phyloP scores from a whole-genome alignment of 2,113 vertebrate genomes.

The Bujurquina vittata region DNA sequence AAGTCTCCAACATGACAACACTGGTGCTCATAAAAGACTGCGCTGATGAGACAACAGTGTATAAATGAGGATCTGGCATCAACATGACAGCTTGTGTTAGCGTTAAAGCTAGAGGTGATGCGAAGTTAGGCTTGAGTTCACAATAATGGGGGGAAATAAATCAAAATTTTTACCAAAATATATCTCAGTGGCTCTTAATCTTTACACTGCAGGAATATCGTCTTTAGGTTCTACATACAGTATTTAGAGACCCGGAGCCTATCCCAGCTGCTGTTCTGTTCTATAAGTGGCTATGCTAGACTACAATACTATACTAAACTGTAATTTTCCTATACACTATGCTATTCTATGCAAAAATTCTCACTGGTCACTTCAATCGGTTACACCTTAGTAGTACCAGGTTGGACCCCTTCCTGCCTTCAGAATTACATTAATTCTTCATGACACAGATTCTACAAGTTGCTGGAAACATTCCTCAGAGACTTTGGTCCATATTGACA shows the following conservation, averaged over 20 bases:
- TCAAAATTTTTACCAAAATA: neutral
- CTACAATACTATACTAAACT: neutral
- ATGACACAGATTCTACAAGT: neutral
- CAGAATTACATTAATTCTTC: neutral
- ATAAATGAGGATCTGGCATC: slow-evolving; percentile 12
- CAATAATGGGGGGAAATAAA: fast-evolving
- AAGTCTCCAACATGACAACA: slow-evolving; percentile 49
- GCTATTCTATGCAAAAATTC: neutral
- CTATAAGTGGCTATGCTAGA: neutral
- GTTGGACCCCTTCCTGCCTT: neutral
- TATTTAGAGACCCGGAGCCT: neutral
- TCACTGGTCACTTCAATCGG: neutral
- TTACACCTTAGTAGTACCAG: neutral
- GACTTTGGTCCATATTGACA: neutral
- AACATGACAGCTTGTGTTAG: neutral
- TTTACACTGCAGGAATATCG: too few relatives aligned
- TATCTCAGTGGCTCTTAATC: too few relatives aligned
- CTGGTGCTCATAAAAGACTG: slow-evolving; percentile 32
- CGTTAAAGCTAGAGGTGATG: neutral
- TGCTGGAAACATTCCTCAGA: neutral
- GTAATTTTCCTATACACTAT: neutral
- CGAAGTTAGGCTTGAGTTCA: neutral
- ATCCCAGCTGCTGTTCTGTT: neutral
- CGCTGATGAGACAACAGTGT: neutral
- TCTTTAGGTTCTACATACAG: neutral